Evolutionary conservation across 1,140 invertebrate genomes (phyloP).

Genomic region (Drosophila santomea): DNA sequence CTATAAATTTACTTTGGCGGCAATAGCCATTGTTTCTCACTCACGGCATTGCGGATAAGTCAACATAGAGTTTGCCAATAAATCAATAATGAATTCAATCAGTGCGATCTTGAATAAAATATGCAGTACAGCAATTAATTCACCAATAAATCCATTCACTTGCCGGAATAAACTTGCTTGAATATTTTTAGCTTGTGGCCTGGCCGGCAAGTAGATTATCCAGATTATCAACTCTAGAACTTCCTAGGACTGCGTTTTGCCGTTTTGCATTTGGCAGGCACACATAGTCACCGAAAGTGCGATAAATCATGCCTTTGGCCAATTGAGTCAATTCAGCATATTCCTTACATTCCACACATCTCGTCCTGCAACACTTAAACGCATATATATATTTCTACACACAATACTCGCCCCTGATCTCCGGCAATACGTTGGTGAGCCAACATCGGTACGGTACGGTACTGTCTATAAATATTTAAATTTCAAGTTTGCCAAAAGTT

Average conservation of each 20-base stretch:
- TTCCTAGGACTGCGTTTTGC: constrained; percentile 10
- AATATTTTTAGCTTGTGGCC: constrained; percentile 46
- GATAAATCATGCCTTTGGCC: constrained; percentile 80
- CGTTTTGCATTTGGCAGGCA: constrained; percentile 42
- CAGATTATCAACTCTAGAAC: constrained; percentile 38
- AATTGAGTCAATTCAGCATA: constrained; percentile 82
- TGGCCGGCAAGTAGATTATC: constrained; percentile 45
- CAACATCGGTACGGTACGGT: constrained; percentile 34
- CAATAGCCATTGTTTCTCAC: constrained; percentile 43
- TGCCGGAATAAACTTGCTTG: constrained; percentile 29
- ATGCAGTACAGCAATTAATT: constrained; percentile 33
- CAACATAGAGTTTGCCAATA: constrained; percentile 4
- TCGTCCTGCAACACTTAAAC: background rate
- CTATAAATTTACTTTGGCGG: constrained; percentile 1
- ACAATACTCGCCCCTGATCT: constrained; percentile 22
- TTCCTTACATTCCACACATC: constrained; percentile 31
- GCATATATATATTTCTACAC: constrained; percentile 37
- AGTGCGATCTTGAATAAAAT: constrained; percentile 16
- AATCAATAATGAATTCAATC: constrained; percentile 31
- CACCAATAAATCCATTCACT: constrained; percentile 20
- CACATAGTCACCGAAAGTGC: constrained; percentile 37
- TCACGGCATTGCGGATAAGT: background rate
- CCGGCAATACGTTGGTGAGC: constrained; percentile 21
- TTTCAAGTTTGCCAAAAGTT: constrained; percentile 83
- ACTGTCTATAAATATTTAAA: constrained; percentile 83